A percentile compares a stretch with the other conserved stretches of the same genome.
phyloP scores from a whole-genome alignment of 2,888 invertebrate species.

The Notocelia uddmanniana region DNA sequence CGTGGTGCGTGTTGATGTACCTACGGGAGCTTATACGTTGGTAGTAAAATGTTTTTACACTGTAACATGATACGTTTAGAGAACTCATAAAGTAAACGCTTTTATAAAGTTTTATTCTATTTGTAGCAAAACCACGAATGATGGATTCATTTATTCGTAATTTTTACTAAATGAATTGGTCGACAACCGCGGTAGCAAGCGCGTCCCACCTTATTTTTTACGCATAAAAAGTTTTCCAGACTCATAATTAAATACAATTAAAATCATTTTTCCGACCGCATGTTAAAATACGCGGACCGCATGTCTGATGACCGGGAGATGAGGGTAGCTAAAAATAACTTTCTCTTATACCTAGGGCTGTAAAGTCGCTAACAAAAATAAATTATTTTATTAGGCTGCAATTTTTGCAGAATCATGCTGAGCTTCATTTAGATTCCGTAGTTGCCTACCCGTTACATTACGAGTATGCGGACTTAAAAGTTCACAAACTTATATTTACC shows the following conservation, averaged over 20 bases:
- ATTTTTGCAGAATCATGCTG: not conserved
- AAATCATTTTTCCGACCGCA: not conserved
- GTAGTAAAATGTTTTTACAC: not conserved
- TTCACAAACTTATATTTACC: no score
- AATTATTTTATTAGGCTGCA: slow-evolving; percentile 41
- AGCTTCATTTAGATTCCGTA: not conserved
- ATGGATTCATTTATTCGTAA: not conserved
- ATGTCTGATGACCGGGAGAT: not conserved
- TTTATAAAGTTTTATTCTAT: not conserved
- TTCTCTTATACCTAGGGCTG: not conserved
- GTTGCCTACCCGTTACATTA: no score
- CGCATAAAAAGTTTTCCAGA: not conserved
- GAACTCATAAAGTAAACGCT: not conserved
- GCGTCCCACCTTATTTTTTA: not conserved
- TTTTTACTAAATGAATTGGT: not conserved
- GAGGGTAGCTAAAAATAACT: slow-evolving; percentile 6
- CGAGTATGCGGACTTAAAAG: no score
- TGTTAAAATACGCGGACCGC: not conserved
- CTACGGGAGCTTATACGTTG: not conserved
- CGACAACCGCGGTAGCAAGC: not conserved
- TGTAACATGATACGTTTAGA: not conserved
- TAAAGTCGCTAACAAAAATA: not conserved
- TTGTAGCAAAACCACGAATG: not conserved
- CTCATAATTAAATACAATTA: not conserved
- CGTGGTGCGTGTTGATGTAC: not conserved